A percentile compares a stretch with the other conserved stretches of the same genome.
These are phyloP conservation scores for Proteles cristata DNA, from an alignment of 2,113 vertebrate species.

Conservation along the genomic window DNA sequence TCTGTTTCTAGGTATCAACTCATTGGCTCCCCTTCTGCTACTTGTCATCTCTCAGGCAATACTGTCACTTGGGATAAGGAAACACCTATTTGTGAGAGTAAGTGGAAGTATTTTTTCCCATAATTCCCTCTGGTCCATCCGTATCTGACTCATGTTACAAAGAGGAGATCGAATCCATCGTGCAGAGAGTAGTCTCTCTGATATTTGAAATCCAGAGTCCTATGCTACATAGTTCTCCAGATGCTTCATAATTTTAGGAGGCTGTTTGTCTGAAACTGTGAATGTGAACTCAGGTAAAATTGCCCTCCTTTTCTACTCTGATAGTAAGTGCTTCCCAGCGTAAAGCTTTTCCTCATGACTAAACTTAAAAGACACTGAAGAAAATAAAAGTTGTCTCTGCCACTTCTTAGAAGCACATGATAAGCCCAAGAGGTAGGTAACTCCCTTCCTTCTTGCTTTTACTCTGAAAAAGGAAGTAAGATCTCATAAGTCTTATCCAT, in stretches of 20 bases:
- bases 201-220: neutral
- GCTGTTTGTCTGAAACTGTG: neutral
- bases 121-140: neutral
- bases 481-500: neutral
- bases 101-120: neutral
- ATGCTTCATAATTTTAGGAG: neutral
- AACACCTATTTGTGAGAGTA: neutral
- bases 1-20: slow-evolving; percentile 2
- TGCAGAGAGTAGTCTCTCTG: neutral
- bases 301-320: neutral
- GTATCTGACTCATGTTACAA: neutral
- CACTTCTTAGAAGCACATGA: neutral
- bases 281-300: neutral
- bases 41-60: neutral
- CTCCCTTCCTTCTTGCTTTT: neutral
- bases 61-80: slow-evolving; percentile 35
- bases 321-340: neutral
- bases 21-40: neutral
- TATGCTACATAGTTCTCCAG: neutral
- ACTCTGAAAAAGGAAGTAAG: neutral
- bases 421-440: neutral
- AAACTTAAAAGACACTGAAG: neutral
- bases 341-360: neutral
- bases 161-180: neutral
- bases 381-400: neutral